Percentiles rank a stretch among this genome's conserved stretches.
phyloP scores from a whole-genome alignment of 2,888 invertebrate genomes.

The Oscheius myriophilus region DNA sequence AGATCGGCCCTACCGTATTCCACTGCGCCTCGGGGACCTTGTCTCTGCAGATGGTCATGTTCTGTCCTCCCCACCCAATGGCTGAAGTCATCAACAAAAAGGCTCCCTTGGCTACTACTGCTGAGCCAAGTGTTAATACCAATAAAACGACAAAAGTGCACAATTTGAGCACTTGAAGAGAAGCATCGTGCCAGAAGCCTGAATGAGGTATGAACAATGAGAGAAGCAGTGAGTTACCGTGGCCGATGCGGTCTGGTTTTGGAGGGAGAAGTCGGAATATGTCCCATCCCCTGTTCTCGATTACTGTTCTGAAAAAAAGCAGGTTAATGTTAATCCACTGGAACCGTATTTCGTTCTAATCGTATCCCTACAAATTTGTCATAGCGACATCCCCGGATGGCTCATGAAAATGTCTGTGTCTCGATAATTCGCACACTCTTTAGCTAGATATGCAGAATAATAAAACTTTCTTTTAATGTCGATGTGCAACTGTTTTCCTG shows the following conservation, averaged over 20 bases:
- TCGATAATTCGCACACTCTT: no score
- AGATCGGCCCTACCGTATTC: constrained; percentile 47
- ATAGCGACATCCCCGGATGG: no score
- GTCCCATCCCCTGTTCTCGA: constrained; percentile 80
- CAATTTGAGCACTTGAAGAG: constrained; percentile 70
- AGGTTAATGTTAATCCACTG: no score
- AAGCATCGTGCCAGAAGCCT: constrained; percentile 69
- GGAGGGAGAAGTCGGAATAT: constrained; percentile 82
- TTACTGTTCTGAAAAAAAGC: constrained; percentile 49
- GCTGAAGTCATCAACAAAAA: constrained; percentile 70
- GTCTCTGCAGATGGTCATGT: constrained; percentile 68
- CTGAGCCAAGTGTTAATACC: constrained; percentile 60
- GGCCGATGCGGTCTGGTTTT: constrained; percentile 63
- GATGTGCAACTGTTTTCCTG: no score
- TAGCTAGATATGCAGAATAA: no score
- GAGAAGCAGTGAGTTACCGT: constrained; percentile 42
- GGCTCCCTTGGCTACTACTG: constrained; percentile 63
- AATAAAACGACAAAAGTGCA: constrained; percentile 69
- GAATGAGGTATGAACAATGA: constrained; percentile 23
- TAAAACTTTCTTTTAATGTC: no score
- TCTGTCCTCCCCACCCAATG: constrained; percentile 67
- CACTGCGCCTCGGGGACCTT: constrained; percentile 63
- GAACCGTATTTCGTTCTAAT: no score
- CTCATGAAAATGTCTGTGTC: no score
- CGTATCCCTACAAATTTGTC: no score